These are phyloP conservation scores for Synergus laeviventris DNA, from an alignment of 2,888 invertebrate genomes.

Conservation along the genomic window DNA sequence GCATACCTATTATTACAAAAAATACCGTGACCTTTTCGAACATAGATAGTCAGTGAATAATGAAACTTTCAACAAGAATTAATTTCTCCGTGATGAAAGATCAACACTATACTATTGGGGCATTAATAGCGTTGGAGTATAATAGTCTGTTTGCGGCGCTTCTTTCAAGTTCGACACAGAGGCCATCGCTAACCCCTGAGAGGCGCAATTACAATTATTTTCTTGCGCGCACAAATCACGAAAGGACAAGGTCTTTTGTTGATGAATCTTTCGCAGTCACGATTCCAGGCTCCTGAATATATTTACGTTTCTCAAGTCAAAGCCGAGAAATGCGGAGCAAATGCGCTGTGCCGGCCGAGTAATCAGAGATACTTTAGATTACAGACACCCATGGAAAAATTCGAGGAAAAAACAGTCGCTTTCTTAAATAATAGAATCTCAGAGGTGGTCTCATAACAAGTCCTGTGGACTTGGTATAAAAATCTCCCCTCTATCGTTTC, in stretches of 20 bases:
- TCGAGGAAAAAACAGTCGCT: neutral
- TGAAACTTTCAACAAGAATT: neutral
- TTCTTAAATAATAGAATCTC: constrained; percentile 16
- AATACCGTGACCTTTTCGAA: neutral
- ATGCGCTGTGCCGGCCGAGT: constrained; percentile 4
- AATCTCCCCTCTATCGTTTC: no score
- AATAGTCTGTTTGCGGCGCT: constrained; percentile 22
- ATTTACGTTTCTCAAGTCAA: constrained; percentile 11
- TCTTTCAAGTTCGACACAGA: constrained; percentile 37
- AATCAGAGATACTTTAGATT: neutral
- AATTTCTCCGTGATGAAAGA: constrained; percentile 8
- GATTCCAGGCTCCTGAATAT: constrained; percentile 17
- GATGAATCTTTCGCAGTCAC: constrained; percentile 32
- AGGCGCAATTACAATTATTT: constrained; percentile 37
- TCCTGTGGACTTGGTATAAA: no score
- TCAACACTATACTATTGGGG: constrained; percentile 8
- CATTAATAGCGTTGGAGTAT: constrained; percentile 4
- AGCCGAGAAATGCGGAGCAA: constrained; percentile 20
- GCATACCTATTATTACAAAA: neutral
- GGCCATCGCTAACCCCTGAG: constrained; percentile 13
- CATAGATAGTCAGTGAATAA: neutral
- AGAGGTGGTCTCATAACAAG: constrained; percentile 14
- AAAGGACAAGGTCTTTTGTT: constrained; percentile 10
- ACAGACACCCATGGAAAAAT: neutral
- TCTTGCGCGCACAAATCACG: constrained; percentile 16